Percentiles rank a stretch among this genome's conserved stretches.
These are phyloP conservation scores for Acanthoscelides obtectus DNA, from an alignment of 2,888 invertebrate species.

Conservation along the genomic window DNA sequence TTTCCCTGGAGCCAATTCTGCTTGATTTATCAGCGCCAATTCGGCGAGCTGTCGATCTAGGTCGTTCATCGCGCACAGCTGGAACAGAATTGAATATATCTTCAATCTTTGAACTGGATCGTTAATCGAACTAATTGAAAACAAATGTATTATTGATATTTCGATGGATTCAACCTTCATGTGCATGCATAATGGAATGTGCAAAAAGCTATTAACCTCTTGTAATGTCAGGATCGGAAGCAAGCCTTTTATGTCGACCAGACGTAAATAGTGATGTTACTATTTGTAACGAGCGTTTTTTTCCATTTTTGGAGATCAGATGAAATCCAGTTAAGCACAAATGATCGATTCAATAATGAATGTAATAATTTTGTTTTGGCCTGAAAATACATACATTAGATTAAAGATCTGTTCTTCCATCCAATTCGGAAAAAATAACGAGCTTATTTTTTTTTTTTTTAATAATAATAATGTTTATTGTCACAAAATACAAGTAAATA, in stretches of 20 bases:
- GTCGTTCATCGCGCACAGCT: conserved; percentile 50
- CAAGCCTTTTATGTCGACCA: not conserved
- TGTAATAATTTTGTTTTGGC: too few species aligned
- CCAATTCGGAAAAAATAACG: too few species aligned
- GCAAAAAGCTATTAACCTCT: conserved; percentile 11
- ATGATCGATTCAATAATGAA: not conserved
- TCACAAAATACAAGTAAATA: too few species aligned
- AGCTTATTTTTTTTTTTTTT: not conserved
- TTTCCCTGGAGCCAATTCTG: conserved; percentile 49
- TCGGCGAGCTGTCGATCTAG: conserved; percentile 68
- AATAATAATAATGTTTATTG: too few species aligned
- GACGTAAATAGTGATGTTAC: not conserved
- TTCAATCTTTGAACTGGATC: not conserved
- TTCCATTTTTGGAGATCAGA: not conserved
- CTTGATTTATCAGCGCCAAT: conserved; percentile 58
- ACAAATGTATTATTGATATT: conserved; percentile 11
- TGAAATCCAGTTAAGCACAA: not conserved
- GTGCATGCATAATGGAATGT: not conserved
- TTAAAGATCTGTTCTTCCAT: too few species aligned
- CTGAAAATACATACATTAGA: too few species aligned
- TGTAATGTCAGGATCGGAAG: not conserved
- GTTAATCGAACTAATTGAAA: conserved; percentile 5
- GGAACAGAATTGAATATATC: not conserved
- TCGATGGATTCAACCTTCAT: conserved; percentile 16
- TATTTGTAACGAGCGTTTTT: not conserved